Evolutionary conservation across 2,113 vertebrate species (phyloP).

Genomic region (Nothobranchius kuhntae): DNA sequence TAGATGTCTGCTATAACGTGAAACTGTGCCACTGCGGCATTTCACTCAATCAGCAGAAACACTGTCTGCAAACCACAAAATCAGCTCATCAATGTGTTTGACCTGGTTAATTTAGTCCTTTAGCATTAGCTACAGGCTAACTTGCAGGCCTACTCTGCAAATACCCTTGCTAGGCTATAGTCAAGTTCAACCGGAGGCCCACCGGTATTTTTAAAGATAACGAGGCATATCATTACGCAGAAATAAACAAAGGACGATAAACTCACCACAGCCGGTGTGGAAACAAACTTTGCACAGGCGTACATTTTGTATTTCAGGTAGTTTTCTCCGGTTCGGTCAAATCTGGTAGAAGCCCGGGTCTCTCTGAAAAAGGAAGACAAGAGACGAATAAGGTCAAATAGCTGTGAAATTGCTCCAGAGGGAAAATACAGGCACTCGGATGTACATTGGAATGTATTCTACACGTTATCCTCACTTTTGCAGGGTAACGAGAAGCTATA

Average conservation of each 20-base stretch:
- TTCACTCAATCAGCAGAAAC: rapidly evolving
- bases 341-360: slow-evolving; percentile 73
- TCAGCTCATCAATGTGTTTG: rapidly evolving
- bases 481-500: neutral
- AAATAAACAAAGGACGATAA: neutral
- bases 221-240: neutral
- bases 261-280: slow-evolving; percentile 91
- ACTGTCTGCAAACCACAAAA: rapidly evolving
- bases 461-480: slow-evolving; percentile 22
- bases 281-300: slow-evolving; percentile 90
- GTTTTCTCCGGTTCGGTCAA: slow-evolving; percentile 64
- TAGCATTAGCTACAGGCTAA: slow-evolving; percentile 49
- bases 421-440: slow-evolving; percentile 47
- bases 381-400: slow-evolving; percentile 82
- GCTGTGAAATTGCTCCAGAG: slow-evolving; percentile 30
- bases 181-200: slow-evolving; percentile 76
- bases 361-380: slow-evolving; percentile 71
- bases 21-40: neutral
- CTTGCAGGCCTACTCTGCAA: slow-evolving; percentile 51
- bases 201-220: neutral
- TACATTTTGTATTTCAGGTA: slow-evolving; percentile 81
- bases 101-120: neutral
- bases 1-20: neutral
- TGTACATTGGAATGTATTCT: slow-evolving; percentile 19
- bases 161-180: slow-evolving; percentile 63